Evolutionary conservation across 2,888 invertebrate genomes (phyloP).

Genomic region (Ariolimax columbianus): DNA sequence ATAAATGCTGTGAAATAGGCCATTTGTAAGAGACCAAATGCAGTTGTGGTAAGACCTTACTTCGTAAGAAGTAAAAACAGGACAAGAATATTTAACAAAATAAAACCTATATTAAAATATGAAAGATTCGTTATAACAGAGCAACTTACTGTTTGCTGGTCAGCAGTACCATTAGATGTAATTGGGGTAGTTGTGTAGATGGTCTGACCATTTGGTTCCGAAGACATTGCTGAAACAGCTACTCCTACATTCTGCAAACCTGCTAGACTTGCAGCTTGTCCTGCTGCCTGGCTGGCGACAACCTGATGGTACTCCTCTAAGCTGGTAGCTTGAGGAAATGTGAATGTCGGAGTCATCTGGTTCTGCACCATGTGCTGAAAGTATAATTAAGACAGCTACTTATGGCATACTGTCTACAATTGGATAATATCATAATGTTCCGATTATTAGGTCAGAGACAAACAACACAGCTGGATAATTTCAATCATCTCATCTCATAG

Average conservation of each 20-base stretch:
- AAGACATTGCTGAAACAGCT: constrained; percentile 64
- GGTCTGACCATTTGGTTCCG: constrained; percentile 62
- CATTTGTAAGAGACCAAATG: no score
- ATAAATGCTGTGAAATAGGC: no score
- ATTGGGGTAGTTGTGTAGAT: constrained; percentile 72
- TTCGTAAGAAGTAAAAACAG: no score
- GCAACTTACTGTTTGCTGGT: constrained; percentile 82
- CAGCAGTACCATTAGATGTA: constrained; percentile 82
- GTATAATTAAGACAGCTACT: background rate
- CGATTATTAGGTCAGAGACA: no score
- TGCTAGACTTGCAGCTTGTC: constrained; percentile 56
- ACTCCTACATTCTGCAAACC: constrained; percentile 45
- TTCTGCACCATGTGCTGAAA: constrained; percentile 94
- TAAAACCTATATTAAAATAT: background rate
- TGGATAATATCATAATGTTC: background rate
- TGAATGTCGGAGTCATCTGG: constrained; percentile 83
- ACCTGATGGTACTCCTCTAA: constrained; percentile 74
- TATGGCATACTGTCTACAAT: background rate
- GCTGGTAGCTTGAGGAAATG: constrained; percentile 77
- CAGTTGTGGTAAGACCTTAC: no score
- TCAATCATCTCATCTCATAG: no score
- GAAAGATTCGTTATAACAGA: background rate
- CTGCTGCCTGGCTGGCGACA: constrained; percentile 68
- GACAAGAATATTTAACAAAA: no score
- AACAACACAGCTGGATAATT: no score